These are phyloP conservation scores for Eleutherodactylus coqui DNA, from an alignment of 2,797 vertebrate species.

Conservation along the genomic window DNA sequence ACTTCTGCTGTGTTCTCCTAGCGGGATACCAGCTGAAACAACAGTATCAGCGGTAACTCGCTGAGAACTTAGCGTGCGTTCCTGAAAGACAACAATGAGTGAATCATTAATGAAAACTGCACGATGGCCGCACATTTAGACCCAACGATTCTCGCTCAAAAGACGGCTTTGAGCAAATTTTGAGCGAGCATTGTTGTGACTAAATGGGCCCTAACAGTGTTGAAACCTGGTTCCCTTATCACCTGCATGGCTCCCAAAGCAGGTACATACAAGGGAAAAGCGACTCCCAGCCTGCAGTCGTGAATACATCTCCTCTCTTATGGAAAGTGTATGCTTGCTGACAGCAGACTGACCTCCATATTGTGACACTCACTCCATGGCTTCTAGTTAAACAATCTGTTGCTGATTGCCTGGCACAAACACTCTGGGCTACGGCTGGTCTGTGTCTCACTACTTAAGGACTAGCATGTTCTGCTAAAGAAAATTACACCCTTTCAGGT, in stretches of 20 bases:
- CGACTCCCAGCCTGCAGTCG: background rate
- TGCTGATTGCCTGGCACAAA: constrained; percentile 42
- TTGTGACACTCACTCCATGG: background rate
- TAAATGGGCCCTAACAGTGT: too few relatives aligned
- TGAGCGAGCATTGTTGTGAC: too few relatives aligned
- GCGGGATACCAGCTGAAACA: too few relatives aligned
- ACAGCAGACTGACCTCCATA: background rate
- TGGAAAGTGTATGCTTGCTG: background rate
- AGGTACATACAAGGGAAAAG: background rate
- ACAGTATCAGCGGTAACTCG: too few relatives aligned
- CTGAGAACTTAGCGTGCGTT: too few relatives aligned
- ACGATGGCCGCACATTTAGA: too few relatives aligned
- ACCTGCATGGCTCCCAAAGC: background rate
- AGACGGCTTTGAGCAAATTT: too few relatives aligned
- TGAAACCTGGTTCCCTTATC: background rate
- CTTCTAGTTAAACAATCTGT: constrained; percentile 41
- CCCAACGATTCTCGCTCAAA: too few relatives aligned
- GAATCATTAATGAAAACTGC: too few relatives aligned
- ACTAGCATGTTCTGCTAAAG: constrained; percentile 42
- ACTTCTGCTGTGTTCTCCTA: too few relatives aligned
- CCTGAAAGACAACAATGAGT: too few relatives aligned
- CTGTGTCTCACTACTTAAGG: constrained; percentile 31
- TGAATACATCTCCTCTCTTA: background rate
- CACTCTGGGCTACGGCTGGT: constrained; percentile 1
- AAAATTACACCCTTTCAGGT: constrained; percentile 59